Evolutionary conservation across 2,888 invertebrate species (phyloP).

Genomic region (Coelogynopora nodosa): DNA sequence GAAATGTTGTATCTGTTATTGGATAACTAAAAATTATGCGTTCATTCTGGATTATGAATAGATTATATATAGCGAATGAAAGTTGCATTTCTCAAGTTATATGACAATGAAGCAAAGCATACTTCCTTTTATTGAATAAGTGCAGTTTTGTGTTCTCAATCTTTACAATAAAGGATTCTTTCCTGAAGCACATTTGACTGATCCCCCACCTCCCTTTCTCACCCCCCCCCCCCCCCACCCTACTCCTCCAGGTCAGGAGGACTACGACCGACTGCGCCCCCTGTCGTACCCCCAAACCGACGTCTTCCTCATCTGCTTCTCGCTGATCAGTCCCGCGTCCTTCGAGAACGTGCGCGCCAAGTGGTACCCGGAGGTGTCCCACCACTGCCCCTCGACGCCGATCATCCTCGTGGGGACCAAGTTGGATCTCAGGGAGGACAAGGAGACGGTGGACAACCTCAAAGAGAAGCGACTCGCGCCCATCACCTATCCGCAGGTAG

Average conservation of each 20-base stretch:
- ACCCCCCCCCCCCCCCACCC: too few relatives aligned
- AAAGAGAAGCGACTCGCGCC: not conserved
- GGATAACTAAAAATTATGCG: too few relatives aligned
- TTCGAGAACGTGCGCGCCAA: constrained; percentile 46
- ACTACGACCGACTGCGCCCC: constrained; percentile 46
- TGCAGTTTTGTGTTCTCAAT: too few relatives aligned
- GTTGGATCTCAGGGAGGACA: constrained; percentile 80
- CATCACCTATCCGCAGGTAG: not conserved
- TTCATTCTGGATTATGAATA: too few relatives aligned
- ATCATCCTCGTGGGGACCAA: constrained; percentile 96
- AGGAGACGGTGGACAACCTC: not conserved
- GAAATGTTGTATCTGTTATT: too few relatives aligned
- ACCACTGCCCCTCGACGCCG: constrained; percentile 98
- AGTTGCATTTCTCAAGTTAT: too few relatives aligned
- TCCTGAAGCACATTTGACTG: too few relatives aligned
- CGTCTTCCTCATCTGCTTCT: constrained; percentile 42
- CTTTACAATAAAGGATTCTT: too few relatives aligned
- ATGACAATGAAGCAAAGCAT: too few relatives aligned
- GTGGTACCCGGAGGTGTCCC: constrained; percentile 53
- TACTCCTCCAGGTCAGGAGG: constrained; percentile 50
- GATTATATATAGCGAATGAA: too few relatives aligned
- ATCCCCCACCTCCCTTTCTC: too few relatives aligned
- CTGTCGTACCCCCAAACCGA: constrained; percentile 44
- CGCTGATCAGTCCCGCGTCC: constrained; percentile 41
- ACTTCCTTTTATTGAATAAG: too few relatives aligned